Percentiles rank a stretch among this genome's conserved stretches.
phyloP scores from a whole-genome alignment of 2,888 invertebrate genomes.

The Omphaloscelis lunosa region DNA sequence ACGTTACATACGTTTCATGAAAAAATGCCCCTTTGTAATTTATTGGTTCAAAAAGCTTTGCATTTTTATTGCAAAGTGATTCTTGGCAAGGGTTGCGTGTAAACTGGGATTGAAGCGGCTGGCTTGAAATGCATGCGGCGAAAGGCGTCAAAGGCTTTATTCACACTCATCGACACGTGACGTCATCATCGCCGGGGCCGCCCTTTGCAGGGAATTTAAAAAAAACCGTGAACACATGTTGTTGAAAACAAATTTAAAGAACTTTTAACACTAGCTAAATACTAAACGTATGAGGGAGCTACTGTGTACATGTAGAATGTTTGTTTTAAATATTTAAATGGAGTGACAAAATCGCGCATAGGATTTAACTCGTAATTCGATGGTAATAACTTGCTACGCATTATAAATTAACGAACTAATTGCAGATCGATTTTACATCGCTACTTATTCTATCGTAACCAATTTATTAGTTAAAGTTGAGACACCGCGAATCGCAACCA shows the following conservation, averaged over 20 bases:
- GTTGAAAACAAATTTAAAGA: constrained; percentile 65
- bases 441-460: constrained; percentile 83
- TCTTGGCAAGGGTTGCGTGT: constrained; percentile 70
- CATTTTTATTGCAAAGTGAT: constrained; percentile 60
- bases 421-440: constrained; percentile 75
- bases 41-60: constrained; percentile 54
- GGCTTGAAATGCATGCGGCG: constrained; percentile 82
- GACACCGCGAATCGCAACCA: constrained; percentile 86
- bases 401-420: constrained; percentile 68
- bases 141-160: constrained; percentile 89
- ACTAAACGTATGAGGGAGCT: constrained; percentile 4
- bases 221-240: constrained; percentile 66
- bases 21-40: constrained; percentile 48
- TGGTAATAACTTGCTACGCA: constrained; percentile 1
- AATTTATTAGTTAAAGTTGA: constrained; percentile 88
- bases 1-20: constrained; percentile 22
- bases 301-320: background rate
- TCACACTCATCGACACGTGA: constrained; percentile 84
- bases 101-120: constrained; percentile 84
- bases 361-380: background rate
- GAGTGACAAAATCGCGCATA: background rate
- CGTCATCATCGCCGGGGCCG: constrained; percentile 73
- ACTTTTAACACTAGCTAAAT: constrained; percentile 37
- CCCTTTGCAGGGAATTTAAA: constrained; percentile 61
- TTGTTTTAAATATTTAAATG: constrained; percentile 9